phyloP scores from a whole-genome alignment of 1,140 invertebrate genomes.

The Heliconius eleuchia region DNA sequence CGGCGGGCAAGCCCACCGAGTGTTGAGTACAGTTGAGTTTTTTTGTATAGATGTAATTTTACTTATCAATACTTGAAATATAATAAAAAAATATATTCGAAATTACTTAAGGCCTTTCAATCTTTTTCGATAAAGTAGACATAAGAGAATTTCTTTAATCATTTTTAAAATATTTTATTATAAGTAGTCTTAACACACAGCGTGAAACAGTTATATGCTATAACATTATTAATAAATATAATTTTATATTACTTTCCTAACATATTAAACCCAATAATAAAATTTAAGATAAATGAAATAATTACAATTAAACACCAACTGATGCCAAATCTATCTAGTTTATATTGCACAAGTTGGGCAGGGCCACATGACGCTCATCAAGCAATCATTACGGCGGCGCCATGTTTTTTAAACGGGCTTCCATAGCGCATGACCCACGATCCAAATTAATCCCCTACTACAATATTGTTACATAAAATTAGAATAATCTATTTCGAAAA shows the following conservation, averaged over 20 bases:
- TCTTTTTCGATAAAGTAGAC: no score
- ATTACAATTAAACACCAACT: slow-evolving; percentile 15
- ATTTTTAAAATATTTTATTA: no score
- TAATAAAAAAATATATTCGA: no score
- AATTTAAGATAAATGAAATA: slow-evolving; percentile 15
- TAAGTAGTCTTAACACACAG: no score
- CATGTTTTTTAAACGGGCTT: slow-evolving; percentile 78
- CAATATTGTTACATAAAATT: slow-evolving; percentile 68
- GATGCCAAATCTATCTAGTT: slow-evolving; percentile 21
- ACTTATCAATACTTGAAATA: no score
- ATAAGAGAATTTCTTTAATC: no score
- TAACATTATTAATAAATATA: neutral
- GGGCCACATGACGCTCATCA: slow-evolving; percentile 63
- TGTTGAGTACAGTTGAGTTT: no score
- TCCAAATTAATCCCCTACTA: slow-evolving; percentile 72
- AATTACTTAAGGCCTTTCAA: no score
- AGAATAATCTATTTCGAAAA: slow-evolving; percentile 62
- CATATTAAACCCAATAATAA: neutral
- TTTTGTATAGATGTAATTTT: no score
- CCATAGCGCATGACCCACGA: slow-evolving; percentile 61
- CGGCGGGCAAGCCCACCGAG: no score
- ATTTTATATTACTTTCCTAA: neutral
- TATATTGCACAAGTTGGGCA: slow-evolving; percentile 25
- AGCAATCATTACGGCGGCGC: slow-evolving; percentile 74
- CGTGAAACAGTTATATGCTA: no score